These are phyloP conservation scores for Procambarus virginalis DNA, from an alignment of 1,140 invertebrate genomes.

Conservation along the genomic window DNA sequence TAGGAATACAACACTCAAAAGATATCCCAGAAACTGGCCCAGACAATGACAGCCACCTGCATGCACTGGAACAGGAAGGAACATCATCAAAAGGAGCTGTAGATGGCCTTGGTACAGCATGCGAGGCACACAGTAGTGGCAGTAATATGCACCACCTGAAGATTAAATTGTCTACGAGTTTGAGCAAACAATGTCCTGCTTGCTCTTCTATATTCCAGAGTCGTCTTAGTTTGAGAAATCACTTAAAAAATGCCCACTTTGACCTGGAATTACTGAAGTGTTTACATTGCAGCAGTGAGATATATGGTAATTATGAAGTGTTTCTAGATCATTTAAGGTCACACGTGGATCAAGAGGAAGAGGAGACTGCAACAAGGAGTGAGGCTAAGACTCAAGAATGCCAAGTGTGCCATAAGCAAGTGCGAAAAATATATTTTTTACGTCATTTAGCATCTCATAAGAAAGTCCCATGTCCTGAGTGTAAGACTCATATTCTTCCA, in stretches of 20 bases:
- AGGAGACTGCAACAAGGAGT: background rate
- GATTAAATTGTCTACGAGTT: background rate
- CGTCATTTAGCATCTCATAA: constrained; percentile 41
- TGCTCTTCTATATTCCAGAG: constrained; percentile 10
- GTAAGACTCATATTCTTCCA: constrained; percentile 2
- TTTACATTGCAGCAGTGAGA: constrained; percentile 7
- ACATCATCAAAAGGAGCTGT: background rate
- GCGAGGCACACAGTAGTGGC: background rate
- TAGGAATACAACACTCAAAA: background rate
- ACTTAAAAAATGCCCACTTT: constrained; percentile 39
- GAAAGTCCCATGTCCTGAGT: constrained; percentile 19
- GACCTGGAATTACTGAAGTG: constrained; percentile 28
- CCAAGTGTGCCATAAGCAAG: constrained; percentile 26
- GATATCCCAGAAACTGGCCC: background rate
- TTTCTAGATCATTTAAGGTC: constrained; percentile 27
- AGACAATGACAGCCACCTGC: background rate
- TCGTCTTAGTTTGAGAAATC: constrained; percentile 3
- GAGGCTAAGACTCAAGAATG: constrained; percentile 22
- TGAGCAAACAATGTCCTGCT: constrained; percentile 34
- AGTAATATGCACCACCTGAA: background rate
- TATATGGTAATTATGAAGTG: constrained; percentile 2
- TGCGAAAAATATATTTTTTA: background rate
- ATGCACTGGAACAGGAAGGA: background rate
- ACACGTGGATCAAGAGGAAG: background rate
- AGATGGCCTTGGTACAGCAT: background rate